phyloP scores from a whole-genome alignment of 1,140 invertebrate genomes.

The Ceratoteleas bidentatus region DNA sequence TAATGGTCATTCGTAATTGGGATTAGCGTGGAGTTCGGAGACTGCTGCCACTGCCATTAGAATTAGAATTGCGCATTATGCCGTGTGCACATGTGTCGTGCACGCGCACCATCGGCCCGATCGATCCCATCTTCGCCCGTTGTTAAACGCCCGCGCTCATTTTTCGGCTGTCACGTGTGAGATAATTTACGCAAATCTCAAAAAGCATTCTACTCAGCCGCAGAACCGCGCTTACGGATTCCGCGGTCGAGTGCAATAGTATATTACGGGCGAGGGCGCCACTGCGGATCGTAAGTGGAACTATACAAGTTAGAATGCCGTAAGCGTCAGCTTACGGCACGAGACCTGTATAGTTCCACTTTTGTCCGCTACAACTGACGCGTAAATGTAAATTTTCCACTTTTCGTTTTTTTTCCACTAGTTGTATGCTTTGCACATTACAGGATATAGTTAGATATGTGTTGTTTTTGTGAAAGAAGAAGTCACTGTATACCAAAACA shows the following conservation, averaged over 20 bases:
- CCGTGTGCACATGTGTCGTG: constrained; percentile 64
- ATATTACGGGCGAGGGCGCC: constrained; percentile 1
- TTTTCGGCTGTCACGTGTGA: constrained; percentile 44
- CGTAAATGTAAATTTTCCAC: no score
- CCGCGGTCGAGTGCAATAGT: no score
- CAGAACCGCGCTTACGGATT: background rate
- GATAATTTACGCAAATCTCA: constrained; percentile 54
- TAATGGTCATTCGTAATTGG: constrained; percentile 79
- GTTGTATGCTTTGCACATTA: no score
- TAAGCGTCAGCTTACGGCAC: no score
- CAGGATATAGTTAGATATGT: no score
- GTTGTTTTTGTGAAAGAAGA: no score
- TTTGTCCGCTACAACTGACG: no score
- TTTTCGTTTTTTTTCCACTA: no score
- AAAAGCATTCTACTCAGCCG: constrained; percentile 27
- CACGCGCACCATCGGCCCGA: constrained; percentile 35
- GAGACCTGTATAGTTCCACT: no score
- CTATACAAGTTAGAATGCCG: no score
- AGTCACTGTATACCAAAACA: no score
- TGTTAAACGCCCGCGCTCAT: constrained; percentile 34
- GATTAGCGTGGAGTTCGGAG: constrained; percentile 71
- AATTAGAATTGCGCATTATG: constrained; percentile 73
- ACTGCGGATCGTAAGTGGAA: no score
- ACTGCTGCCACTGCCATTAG: constrained; percentile 64
- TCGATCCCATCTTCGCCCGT: constrained; percentile 37